Evolutionary conservation across 35 echinoderm and acorn worm species (phyloP).

Genomic region (Acanthaster planci): DNA sequence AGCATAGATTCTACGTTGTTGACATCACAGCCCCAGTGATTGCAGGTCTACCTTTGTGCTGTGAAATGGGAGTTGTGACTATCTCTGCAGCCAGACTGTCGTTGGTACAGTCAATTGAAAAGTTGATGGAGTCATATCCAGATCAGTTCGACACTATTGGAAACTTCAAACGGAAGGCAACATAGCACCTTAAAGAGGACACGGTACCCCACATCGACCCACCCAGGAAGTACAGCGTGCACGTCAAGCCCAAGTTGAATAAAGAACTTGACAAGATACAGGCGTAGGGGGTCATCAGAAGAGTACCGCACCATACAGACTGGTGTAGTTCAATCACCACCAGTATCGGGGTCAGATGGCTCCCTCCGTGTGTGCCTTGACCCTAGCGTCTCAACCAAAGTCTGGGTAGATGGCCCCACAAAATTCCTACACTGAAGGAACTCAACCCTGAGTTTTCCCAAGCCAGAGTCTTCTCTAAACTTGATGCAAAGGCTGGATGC

Average conservation of each 20-base stretch:
- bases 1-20: not conserved
- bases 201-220: not conserved
- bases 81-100: not conserved
- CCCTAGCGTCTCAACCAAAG: slow-evolving; percentile 59
- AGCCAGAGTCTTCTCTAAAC: slow-evolving; percentile 42
- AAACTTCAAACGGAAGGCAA: slow-evolving; percentile 18
- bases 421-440: slow-evolving; percentile 55
- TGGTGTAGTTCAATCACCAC: slow-evolving; percentile 58
- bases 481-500: slow-evolving; percentile 58
- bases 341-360: slow-evolving; percentile 38
- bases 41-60: not conserved
- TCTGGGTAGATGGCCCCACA: slow-evolving; percentile 59
- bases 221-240: slow-evolving; percentile 19
- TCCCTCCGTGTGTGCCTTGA: slow-evolving; percentile 53
- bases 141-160: slow-evolving; percentile 43
- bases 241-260: slow-evolving; percentile 23
- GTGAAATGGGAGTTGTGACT: not conserved
- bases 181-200: slow-evolving; percentile 23
- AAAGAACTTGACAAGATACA: slow-evolving; percentile 51
- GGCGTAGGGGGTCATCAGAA: slow-evolving; percentile 21
- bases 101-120: not conserved
- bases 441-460: slow-evolving; percentile 22
- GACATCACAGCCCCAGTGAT: slow-evolving; percentile 27
- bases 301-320: slow-evolving; percentile 50
- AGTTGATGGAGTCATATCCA: slow-evolving; percentile 18